phyloP scores from a whole-genome alignment of 2,888 invertebrate genomes.

The Nomada fucata region DNA sequence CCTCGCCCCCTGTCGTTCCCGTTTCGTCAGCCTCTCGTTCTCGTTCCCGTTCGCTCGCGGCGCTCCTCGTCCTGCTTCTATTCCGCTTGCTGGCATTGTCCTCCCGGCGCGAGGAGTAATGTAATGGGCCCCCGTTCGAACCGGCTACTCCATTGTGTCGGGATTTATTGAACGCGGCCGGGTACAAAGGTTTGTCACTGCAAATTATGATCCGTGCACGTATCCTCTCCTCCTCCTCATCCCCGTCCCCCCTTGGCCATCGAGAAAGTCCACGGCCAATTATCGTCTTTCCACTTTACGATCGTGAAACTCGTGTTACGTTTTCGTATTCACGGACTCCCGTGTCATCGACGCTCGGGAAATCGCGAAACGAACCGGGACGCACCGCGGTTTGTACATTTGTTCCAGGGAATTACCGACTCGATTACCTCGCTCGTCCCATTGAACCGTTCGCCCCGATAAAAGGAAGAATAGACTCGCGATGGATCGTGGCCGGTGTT shows the following conservation, averaged over 20 bases:
- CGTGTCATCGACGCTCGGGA: too few species aligned
- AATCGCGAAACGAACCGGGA: too few species aligned
- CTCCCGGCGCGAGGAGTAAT: constrained; percentile 63
- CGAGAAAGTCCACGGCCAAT: constrained; percentile 59
- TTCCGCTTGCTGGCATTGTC: constrained; percentile 54
- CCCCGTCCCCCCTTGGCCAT: neutral
- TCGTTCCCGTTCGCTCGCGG: neutral
- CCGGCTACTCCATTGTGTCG: constrained; percentile 63
- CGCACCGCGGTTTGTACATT: too few species aligned
- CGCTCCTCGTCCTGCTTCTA: constrained; percentile 55
- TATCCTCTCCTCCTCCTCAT: neutral
- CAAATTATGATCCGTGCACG: constrained; percentile 64
- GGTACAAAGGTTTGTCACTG: constrained; percentile 65
- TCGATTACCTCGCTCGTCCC: too few species aligned
- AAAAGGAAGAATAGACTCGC: too few species aligned
- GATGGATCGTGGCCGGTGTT: neutral
- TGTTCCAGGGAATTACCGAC: too few species aligned
- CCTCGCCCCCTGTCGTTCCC: neutral
- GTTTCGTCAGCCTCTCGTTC: neutral
- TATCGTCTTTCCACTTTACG: constrained; percentile 56
- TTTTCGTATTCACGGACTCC: neutral
- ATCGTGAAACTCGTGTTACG: neutral
- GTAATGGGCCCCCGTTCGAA: constrained; percentile 53
- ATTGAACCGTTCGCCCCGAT: too few species aligned
- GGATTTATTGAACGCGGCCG: constrained; percentile 66